Conservation (phyloP, 1,140 invertebrate species). For the Cydia splendana region DNA sequence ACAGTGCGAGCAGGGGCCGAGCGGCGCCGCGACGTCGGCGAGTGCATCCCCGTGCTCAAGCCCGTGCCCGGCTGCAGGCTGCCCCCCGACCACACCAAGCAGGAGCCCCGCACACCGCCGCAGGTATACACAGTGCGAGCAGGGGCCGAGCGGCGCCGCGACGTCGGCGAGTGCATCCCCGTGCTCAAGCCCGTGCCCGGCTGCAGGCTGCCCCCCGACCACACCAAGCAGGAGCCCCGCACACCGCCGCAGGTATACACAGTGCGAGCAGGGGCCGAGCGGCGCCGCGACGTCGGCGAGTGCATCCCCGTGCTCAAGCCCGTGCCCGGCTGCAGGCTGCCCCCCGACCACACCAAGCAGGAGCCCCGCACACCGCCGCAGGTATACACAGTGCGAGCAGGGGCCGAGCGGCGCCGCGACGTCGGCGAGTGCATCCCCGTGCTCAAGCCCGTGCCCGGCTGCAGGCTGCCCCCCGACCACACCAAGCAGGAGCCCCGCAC, state of each 20-base stretch:
- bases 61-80: constrained; percentile 84
- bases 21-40: constrained; percentile 87
- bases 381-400: constrained; percentile 76
- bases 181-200: constrained; percentile 88
- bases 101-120: constrained; percentile 59
- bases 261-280: constrained; percentile 82
- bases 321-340: constrained; percentile 81
- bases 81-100: constrained; percentile 43
- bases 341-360: constrained; percentile 41
- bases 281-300: constrained; percentile 88
- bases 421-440: constrained; percentile 90
- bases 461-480: constrained; percentile 48
- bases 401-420: constrained; percentile 86
- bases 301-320: constrained; percentile 90
- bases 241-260: constrained; percentile 73
- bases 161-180: constrained; percentile 89
- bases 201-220: constrained; percentile 53
- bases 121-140: constrained; percentile 78
- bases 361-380: constrained; percentile 65
- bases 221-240: constrained; percentile 48
- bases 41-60: constrained; percentile 89
- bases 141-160: constrained; percentile 85
- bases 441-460: constrained; percentile 86
- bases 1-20: constrained; percentile 82
- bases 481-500: constrained; percentile 53